Evolutionary conservation across 1,140 invertebrate genomes (phyloP), one percentile per base, ranked within the genome.

Genomic region (Trichomalopsis sarcophagae): DNA sequence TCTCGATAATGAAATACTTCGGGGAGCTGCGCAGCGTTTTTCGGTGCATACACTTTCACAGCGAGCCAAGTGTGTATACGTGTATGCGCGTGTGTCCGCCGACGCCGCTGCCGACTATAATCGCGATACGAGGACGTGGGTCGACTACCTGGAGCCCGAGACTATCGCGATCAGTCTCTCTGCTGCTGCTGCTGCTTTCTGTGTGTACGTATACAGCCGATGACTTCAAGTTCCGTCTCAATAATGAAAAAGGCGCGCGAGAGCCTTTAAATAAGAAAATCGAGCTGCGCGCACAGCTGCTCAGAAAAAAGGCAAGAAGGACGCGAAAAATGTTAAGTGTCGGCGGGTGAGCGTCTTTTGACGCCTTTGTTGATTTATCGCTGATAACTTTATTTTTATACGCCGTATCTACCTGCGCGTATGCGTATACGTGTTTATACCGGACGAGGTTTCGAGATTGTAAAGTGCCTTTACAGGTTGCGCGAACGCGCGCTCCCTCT

Each of bases 1-100:
- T 89, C 89, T 88, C 87, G 88, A 90, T 90, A 90, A 89, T 89
- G 88, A 90, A 89, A 90, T 90, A 90, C 89, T 89, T 87, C 84
- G 84, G 78, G 84, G 80, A 75, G 50, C 33, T 36, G 33, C 87
- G 76, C 75, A 68, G 50, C 87, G 82, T 87, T 88, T 89, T 89
- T 89, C 86, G 89, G 85, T 86, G 84, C 79, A 33, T 71, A 84
- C 80, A 84, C 86, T 30, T 75, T 44, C 73, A 44, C 36, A n/a
- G 36, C 17, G 14, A 13, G 6, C 33, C 33, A 36, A 36, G 55
- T 55, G 55, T 55, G 50, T 50, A 50, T 13, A 11, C 0, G 33
- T 36, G 33, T 74, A 76, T 77, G 82, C 68, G 69, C 77, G 40
- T 66, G 47, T 84, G 69, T 71, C 62, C 66, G 75, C 27, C 33